Percentiles rank a stretch among this genome's conserved stretches.
Conservation (phyloP, 2,113 vertebrate genomes). For the Nycticebus coucang region DNA sequence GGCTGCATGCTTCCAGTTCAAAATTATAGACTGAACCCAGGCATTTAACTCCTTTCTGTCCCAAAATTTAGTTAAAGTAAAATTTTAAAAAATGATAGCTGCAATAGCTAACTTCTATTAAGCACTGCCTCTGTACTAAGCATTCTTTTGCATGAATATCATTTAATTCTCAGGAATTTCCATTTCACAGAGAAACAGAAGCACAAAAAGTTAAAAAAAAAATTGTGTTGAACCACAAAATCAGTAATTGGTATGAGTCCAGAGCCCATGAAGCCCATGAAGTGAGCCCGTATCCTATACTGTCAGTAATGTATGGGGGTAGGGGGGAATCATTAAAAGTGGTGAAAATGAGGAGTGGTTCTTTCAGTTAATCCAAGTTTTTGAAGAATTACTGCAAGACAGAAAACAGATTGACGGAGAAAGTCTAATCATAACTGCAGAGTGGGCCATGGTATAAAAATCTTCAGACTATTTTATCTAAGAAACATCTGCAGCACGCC, state of each 20-base stretch:
- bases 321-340: not conserved
- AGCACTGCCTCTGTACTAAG: not conserved
- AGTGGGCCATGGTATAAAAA: not conserved
- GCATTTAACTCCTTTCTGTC: not conserved
- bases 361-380: not conserved
- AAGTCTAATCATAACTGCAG: not conserved
- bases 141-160: not conserved
- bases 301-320: not conserved
- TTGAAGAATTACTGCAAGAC: not conserved
- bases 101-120: not conserved
- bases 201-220: not conserved
- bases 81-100: not conserved
- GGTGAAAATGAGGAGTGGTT: not conserved
- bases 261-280: not conserved
- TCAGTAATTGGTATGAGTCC: not conserved
- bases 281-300: accelerated
- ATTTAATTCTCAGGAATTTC: not conserved
- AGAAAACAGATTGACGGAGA: not conserved
- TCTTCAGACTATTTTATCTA: not conserved
- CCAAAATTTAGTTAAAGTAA: not conserved
- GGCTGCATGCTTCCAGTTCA: not conserved
- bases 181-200: not conserved
- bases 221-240: not conserved
- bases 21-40: not conserved
- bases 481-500: not conserved